Base-by-base conservation (phyloP, 2,888 invertebrate genomes). In the Drosophila yooni region DNA sequence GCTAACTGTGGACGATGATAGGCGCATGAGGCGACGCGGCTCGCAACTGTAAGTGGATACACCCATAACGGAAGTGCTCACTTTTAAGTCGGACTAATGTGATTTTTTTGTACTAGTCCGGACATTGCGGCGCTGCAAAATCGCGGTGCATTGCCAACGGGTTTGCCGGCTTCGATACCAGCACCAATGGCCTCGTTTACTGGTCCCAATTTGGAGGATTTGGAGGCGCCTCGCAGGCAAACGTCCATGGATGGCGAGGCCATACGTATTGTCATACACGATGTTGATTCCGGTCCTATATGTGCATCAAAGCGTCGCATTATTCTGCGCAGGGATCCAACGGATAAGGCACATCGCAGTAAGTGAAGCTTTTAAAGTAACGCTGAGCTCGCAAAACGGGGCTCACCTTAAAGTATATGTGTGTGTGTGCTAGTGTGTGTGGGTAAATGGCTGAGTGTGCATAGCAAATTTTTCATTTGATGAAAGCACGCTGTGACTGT, bases 211-310 rank as follows among this genome's bases (percentile, higher is more conserved):
- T 94, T 95, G 77, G 94, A 95, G 82, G 95, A 95, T 86, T 94
- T 95, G 33, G 94, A 95, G 74, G 94, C 95, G 46, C 94, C 95
- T 6, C 93, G 96, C 51, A 94, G 97, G 7, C 97, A 98, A 91
- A 97, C 97, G 90, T 97, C 97, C 27, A 97, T 96, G 71, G 98
- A 98, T 91, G 98, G 98, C 2, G 98, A 98, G 92, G 97, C 97
- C 77, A 98, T 98, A 88, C 96, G 97, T 92, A 98, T 98, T 82
- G 97, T 98, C 80, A 98, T 98, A 89, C 97, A 98, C 91, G 98
- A 98, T 92, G 98, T 98, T 18, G 98, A 98, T 93, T 96, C 96
- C 72, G 95, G 95, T 46, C 94, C 95, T 70, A 93, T 94, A 65
- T 94, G 95, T 81, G 94, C 95, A 80, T 94, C 96, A 34, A 97